Evolutionary conservation across 2,113 vertebrate genomes (phyloP), one percentile per base, ranked within the genome.

Genomic region (Hassar affinis): DNA sequence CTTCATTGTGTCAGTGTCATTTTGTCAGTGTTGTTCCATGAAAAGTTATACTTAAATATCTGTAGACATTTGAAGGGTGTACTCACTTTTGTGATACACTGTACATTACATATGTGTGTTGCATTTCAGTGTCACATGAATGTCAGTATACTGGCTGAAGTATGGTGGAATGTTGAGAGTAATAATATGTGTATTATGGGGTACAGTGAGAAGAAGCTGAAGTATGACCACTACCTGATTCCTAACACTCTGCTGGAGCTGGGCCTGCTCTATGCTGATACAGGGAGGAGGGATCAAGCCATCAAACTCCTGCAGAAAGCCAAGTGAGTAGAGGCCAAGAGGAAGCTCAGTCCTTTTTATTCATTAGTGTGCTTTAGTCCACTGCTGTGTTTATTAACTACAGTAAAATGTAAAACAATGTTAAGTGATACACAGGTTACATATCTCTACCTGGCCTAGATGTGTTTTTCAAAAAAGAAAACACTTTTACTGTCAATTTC

Each of bases 241-340:
- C 95, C 94, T 11, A 96, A 96, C 61, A 78, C 90, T 14, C 85
- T 95, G 88, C 90, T 95, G 89, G 95, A 95, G 89, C 91, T 95
- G 85, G 88, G 93, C 11, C 88, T 95, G 72, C 90, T 95, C 9
- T 95, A 91, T 81, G 89, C 93, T 6, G 87, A 92, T 81, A 92
- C 91, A 35, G 93, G 93, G 59, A 86, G 92, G 42, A 90, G 91
- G 71, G 94, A 95, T 1, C 90, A 93, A 49, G 95, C 94, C 0
- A 89, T 95, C 49, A 94, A 93, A 75, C 74, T 93, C 0, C 90
- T 96, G 69, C 92, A 91, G 69, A 94, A 95, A 80, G 94, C 94
- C 85, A 96, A 94, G 95, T 95, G 86, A 86, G 94, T 92, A 57
- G 1, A 47, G 45, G 0, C 49, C 14, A 35, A 27, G 5, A 5